Evolutionary conservation across 2,888 invertebrate genomes (phyloP).

Genomic region (Cynaeus angustus): DNA sequence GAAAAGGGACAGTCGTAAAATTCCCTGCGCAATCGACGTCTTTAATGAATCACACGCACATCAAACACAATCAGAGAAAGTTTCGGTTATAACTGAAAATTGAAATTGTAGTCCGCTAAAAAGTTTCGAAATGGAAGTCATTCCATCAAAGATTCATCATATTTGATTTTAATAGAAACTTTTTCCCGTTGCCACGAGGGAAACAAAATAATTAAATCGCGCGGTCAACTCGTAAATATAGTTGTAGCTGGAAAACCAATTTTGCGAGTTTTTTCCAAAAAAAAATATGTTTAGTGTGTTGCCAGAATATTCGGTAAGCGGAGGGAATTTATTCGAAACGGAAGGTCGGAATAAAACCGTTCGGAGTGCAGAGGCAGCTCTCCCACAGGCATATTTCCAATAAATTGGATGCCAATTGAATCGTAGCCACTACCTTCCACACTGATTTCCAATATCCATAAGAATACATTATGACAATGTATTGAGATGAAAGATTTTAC

Average conservation of each 20-base stretch:
- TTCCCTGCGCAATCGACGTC: background rate
- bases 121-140: background rate
- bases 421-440: constrained; percentile 49
- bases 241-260: constrained; percentile 10
- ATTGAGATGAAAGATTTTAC: constrained; percentile 44
- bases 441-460: constrained; percentile 50
- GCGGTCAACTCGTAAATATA: constrained; percentile 2
- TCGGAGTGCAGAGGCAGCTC: constrained; percentile 39
- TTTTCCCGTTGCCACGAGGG: background rate
- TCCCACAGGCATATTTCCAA: constrained; percentile 51
- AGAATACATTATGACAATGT: constrained; percentile 47
- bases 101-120: background rate
- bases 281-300: constrained; percentile 20
- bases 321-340: constrained; percentile 44
- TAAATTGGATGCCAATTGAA: constrained; percentile 51
- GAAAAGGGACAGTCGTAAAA: background rate
- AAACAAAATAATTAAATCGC: constrained; percentile 19
- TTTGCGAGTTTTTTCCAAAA: background rate
- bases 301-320: constrained; percentile 34
- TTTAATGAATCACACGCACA: constrained; percentile 26
- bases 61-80: constrained; percentile 1
- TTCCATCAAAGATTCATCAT: constrained; percentile 22
- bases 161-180: constrained; percentile 19
- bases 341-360: constrained; percentile 48
- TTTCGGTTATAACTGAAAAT: background rate